Conservation (phyloP, 2,797 vertebrate species). For the Rousettus madagascariensis region DNA sequence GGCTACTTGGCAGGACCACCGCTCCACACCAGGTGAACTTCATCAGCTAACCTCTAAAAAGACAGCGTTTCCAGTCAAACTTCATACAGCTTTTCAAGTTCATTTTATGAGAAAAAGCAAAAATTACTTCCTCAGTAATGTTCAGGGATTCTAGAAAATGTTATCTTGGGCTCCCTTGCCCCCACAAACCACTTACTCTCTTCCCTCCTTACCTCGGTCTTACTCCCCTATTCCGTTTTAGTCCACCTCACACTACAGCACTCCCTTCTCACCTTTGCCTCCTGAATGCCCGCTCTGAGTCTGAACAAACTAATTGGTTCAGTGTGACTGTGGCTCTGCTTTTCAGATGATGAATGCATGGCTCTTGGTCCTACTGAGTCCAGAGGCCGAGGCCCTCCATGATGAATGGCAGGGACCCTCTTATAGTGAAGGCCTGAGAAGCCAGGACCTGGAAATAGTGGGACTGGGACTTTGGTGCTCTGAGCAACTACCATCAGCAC, state of each 20-base stretch:
- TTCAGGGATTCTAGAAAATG: neutral
- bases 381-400: neutral
- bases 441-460: neutral
- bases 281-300: neutral
- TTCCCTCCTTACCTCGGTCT: neutral
- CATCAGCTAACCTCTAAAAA: neutral
- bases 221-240: neutral
- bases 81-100: neutral
- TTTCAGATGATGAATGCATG: rapidly evolving
- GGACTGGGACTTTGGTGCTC: neutral
- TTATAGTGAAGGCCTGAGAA: neutral
- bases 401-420: neutral
- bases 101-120: neutral
- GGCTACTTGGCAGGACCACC: rapidly evolving
- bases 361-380: neutral
- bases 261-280: neutral
- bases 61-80: neutral
- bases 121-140: neutral
- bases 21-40: too few relatives aligned
- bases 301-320: neutral
- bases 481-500: neutral
- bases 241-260: neutral
- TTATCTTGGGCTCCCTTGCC: too few relatives aligned
- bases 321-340: neutral
- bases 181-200: neutral